These are phyloP conservation scores for Setipinna tenuifilis DNA, from an alignment of 2,797 vertebrate genomes.

Conservation along the genomic window DNA sequence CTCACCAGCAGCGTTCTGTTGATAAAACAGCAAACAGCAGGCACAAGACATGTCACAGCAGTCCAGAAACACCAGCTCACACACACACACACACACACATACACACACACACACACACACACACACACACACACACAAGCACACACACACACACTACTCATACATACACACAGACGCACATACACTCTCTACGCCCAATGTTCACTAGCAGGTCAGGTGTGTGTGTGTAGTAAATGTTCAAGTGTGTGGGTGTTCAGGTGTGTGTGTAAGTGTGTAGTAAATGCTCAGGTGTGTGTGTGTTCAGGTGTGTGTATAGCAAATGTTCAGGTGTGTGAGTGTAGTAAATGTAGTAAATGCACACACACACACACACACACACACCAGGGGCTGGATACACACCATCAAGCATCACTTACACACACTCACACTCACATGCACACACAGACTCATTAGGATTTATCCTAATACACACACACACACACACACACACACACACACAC, in stretches of 20 bases:
- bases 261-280: no score
- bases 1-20: background rate
- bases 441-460: background rate
- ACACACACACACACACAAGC: background rate
- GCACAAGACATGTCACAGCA: background rate
- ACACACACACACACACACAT: background rate
- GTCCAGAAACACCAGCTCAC: background rate
- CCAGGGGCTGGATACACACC: background rate
- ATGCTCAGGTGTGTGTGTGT: no score
- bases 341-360: no score
- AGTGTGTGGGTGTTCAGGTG: no score
- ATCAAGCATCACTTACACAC: background rate
- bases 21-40: background rate
- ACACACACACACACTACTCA: background rate
- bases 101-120: background rate
- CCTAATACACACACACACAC: background rate
- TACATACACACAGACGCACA: background rate
- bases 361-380: constrained; percentile 1
- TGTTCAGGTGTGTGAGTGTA: no score
- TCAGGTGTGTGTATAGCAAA: no score
- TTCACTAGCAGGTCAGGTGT: no score
- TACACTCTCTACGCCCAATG: no score
- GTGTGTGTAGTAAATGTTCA: no score
- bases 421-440: no score
- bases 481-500: background rate